Percentiles rank a stretch among this genome's conserved stretches.
These are phyloP conservation scores for Pseudococcus longispinus DNA, from an alignment of 2,888 invertebrate genomes.

Conservation along the genomic window DNA sequence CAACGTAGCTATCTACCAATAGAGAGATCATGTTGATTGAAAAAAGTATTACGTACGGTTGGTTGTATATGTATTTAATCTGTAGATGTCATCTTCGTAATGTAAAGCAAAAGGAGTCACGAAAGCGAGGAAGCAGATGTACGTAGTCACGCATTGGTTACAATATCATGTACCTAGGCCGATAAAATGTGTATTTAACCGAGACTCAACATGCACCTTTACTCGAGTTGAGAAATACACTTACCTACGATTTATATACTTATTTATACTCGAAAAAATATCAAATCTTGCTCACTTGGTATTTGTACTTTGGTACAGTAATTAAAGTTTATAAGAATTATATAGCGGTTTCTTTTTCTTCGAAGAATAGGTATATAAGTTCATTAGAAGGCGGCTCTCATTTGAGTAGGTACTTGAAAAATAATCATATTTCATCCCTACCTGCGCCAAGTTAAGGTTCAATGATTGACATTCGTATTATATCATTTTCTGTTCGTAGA, in stretches of 20 bases:
- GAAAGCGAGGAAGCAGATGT: constrained; percentile 26
- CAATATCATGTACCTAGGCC: background rate
- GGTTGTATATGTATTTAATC: background rate
- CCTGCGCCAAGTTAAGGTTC: background rate
- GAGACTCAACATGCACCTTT: background rate
- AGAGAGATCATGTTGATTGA: background rate
- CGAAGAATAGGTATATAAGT: background rate
- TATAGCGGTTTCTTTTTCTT: background rate
- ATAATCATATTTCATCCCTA: background rate
- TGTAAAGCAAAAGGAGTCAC: constrained; percentile 11
- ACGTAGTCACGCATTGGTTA: background rate
- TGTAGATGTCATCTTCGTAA: constrained; percentile 16
- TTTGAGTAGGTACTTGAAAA: background rate
- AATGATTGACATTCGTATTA: background rate
- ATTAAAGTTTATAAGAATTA: no score
- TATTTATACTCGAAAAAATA: background rate
- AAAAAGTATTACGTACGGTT: background rate
- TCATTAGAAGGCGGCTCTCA: background rate
- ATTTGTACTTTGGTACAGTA: no score
- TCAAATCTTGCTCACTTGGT: no score
- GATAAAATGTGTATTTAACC: background rate
- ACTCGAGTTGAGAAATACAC: background rate
- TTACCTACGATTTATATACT: background rate
- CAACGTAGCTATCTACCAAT: no score
- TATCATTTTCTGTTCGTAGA: background rate